Base-by-base conservation (phyloP, 2,113 vertebrate genomes). In the Oncorhynchus kisutch region DNA sequence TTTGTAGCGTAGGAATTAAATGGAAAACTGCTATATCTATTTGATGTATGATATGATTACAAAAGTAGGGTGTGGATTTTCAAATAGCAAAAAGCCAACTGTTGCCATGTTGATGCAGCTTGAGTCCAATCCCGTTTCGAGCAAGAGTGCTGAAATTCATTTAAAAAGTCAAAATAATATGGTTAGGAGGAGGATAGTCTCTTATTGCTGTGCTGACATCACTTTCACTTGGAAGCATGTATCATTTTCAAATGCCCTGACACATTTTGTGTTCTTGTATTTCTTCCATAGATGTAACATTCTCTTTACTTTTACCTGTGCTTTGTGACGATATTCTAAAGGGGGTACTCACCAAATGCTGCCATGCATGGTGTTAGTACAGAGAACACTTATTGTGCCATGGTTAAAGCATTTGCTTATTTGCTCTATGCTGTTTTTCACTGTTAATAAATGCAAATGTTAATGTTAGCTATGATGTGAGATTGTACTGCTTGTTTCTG, bases 401-500 rank as follows among this genome's bases (percentile, higher is more conserved):
- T 22, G 59, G 59, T 62, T 24, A 22, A n/a, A 62, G 59, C 59
- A 2, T 62, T 22, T 22, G 24, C 68, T 49, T 62, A 69, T 75
- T 71, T 82, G 74, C 65, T 84, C 57, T 45, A 70, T 62, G 60
- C 31, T 49, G 71, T 65, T 81, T 83, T 66, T 71, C 27, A 59
- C 64, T 74, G 31, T 64, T 70, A 82, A 80, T 80, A 71, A 81
- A 82, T 81, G 75, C 72, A 76, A 75, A 76, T 79, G 69, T 82
- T 54, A 72, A 68, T 71, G 16, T 78, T 85, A 54, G 72, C 84
- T 73, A 84, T 84, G 70, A 83, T 88, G 74, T 85, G 81, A 74
- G 69, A 59, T 70, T 73, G 74, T 65, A 84, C 75, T 75, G 67
- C 64, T 70, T 20, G 9, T 48, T n/a, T 66, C 39, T 74, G 16